Evolutionary conservation across 2,113 vertebrate genomes (phyloP), one percentile per base, ranked within the genome.

Genomic region (Colaptes auratus): DNA sequence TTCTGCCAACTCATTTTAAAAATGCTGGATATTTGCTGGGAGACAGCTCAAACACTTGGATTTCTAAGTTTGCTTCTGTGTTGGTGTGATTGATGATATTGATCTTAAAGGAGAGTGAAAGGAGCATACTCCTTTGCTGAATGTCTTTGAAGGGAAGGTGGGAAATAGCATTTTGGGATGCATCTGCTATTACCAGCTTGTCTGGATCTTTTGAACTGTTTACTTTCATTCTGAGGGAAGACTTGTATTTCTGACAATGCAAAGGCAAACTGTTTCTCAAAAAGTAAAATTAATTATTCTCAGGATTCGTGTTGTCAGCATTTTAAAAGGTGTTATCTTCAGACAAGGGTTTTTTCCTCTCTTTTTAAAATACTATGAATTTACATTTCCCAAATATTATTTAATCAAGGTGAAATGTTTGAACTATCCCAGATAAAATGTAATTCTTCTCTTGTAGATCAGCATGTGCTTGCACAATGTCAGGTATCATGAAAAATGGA

Each of bases 41-140:
- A 88, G 61, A 72, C 50, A 93, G 35, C 42, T 84, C 28, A 53
- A 81, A 77, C 59, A 75, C 39, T 69, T 63, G 36, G 50, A 70
- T 87, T 89, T 82, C 79, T 84, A 50, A 59, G 19, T 85, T 80
- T 88, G 52, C 91, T 89, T 90, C 44, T 30, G 31, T 63, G 24
- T 60, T 81, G 30, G 13, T 64, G 25, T 95, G 86, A 95, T 50
- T 90, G 86, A 95, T 90, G 90, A 67, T 88, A 82, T 75, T 76
- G 76, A 86, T 89, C 75, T 73, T 56, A 79, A 50, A 82, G 28
- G 44, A 65, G 31, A 73, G 46, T 39, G 67, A 89, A 93, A 66
- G 30, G 42, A 90, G 67, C 53, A 67, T 7, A 30, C 14, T 95
- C 69, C 33, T 3, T 87, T 59, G 89, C 70, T 85, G 33, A n/a